These are phyloP conservation scores for Congeria kusceri DNA, from an alignment of 2,888 invertebrate genomes.

Conservation along the genomic window DNA sequence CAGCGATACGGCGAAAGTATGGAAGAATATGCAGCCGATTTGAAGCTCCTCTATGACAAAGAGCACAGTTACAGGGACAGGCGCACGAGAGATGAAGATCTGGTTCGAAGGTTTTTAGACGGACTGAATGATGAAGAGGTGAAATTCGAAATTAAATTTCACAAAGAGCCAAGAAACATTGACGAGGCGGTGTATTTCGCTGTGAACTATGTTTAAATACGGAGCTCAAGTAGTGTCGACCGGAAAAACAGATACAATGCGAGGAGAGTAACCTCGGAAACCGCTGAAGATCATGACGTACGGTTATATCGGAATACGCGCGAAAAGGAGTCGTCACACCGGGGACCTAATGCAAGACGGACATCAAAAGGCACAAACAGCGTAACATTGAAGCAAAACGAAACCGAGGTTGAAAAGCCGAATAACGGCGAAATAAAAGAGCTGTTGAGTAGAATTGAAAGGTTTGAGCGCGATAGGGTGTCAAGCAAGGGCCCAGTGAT, in stretches of 20 bases:
- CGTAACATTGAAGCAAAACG: background rate
- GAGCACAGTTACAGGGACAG: slow-evolving; percentile 37
- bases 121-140: slow-evolving; percentile 36
- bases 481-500: background rate
- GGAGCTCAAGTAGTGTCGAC: background rate
- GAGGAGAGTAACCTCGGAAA: too few relatives aligned
- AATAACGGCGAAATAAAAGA: too few relatives aligned
- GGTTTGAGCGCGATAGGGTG: too few relatives aligned
- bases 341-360: too few relatives aligned
- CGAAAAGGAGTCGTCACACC: too few relatives aligned
- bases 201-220: slow-evolving; percentile 11
- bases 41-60: slow-evolving; percentile 46
- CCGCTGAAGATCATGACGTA: too few relatives aligned
- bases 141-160: slow-evolving; percentile 32
- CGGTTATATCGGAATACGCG: too few relatives aligned
- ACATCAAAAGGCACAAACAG: background rate
- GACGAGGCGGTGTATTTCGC: slow-evolving; percentile 21
- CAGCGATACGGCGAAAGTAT: slow-evolving; percentile 22
- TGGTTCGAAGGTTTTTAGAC: slow-evolving; percentile 37
- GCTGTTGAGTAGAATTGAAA: too few relatives aligned
- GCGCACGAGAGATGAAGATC: slow-evolving; percentile 35
- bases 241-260: background rate
- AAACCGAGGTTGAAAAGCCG: background rate
- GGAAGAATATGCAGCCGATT: slow-evolving; percentile 54
- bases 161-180: slow-evolving; percentile 24